These are phyloP conservation scores for Lithobates sylvaticus DNA, from an alignment of 2,797 vertebrate species.

Conservation along the genomic window DNA sequence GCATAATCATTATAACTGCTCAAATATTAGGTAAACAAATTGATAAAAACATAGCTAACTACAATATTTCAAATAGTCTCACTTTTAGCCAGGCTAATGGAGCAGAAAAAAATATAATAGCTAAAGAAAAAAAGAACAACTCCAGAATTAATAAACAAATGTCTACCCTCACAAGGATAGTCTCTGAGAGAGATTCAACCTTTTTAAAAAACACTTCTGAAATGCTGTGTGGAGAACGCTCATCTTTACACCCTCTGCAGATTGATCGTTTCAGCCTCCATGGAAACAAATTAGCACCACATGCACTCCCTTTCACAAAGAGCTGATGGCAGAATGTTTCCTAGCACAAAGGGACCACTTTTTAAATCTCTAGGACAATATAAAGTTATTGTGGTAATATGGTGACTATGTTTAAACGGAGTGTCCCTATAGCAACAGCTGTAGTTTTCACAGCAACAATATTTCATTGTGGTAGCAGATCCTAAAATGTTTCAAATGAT, in stretches of 20 bases:
- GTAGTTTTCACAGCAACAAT: constrained; percentile 9
- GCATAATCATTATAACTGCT: not conserved
- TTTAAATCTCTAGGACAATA: constrained; percentile 34
- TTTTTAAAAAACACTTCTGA: constrained; percentile 34
- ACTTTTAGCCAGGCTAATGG: not conserved
- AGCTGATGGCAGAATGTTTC: constrained; percentile 43
- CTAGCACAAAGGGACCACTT: constrained; percentile 39
- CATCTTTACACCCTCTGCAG: constrained; percentile 45
- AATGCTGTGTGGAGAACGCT: constrained; percentile 46
- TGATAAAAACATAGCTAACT: constrained; percentile 5
- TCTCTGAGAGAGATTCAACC: constrained; percentile 52
- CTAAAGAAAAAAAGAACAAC: constrained; percentile 34
- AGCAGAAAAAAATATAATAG: constrained; percentile 1
- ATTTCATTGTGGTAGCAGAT: constrained; percentile 15
- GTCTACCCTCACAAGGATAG: constrained; percentile 42
- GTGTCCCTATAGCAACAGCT: constrained; percentile 37
- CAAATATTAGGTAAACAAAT: not conserved
- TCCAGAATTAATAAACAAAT: constrained; percentile 55
- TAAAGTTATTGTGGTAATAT: constrained; percentile 37
- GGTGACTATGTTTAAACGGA: constrained; percentile 23
- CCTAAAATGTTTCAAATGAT: constrained; percentile 11
- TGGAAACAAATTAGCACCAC: constrained; percentile 58
- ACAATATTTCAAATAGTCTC: not conserved
- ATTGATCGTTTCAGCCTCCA: constrained; percentile 47
- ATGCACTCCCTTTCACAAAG: constrained; percentile 55